phyloP scores from a whole-genome alignment of 2,113 vertebrate genomes.

The Paramisgurnus dabryanus region DNA sequence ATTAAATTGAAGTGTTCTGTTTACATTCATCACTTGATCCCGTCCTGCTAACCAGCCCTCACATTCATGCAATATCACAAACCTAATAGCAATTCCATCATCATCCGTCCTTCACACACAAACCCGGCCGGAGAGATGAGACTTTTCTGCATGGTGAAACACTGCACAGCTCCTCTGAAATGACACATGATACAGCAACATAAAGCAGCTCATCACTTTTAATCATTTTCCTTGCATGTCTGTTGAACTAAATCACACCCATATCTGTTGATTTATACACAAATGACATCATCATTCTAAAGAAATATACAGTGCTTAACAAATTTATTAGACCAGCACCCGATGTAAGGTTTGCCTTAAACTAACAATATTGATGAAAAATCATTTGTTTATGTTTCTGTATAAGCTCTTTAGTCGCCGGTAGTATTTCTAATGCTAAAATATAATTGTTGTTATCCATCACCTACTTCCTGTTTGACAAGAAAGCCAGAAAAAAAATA shows the following conservation, averaged over 20 bases:
- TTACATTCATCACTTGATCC: not conserved
- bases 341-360: too few species aligned
- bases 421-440: too few species aligned
- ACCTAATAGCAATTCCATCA: conserved; percentile 25
- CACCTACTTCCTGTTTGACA: too few species aligned
- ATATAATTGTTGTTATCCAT: too few species aligned
- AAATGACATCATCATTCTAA: too few species aligned
- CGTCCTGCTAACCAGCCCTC: not conserved
- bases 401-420: too few species aligned
- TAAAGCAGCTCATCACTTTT: conserved; percentile 11
- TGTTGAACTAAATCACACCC: not conserved
- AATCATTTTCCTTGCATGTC: conserved; percentile 1
- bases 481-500: too few species aligned
- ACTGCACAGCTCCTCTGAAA: conserved; percentile 14
- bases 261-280: not conserved
- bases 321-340: too few species aligned
- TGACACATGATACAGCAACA: conserved; percentile 4
- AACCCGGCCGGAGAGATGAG: conserved; percentile 4
- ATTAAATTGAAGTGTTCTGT: not conserved
- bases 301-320: too few species aligned
- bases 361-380: too few species aligned
- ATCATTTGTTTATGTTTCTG: too few species aligned
- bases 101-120: conserved; percentile 13
- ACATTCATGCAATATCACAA: not conserved
- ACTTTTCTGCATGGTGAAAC: not conserved